A percentile compares a stretch with the other conserved stretches of the same genome.
Conservation (phyloP, 2,888 invertebrate species). For the Eupeodes latifasciatus region DNA sequence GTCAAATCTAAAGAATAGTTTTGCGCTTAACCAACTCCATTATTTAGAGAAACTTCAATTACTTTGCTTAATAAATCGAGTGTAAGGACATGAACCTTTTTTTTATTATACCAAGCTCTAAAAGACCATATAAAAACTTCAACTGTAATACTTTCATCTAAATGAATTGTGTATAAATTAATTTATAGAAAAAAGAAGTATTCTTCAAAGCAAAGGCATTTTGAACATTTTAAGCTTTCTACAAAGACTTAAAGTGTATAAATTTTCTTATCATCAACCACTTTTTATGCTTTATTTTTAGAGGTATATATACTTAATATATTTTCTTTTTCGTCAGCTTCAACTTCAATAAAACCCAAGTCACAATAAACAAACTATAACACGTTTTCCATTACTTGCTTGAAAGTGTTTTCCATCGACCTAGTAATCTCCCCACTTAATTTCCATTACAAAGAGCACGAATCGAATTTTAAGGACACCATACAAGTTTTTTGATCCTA, state of each 20-base stretch:
- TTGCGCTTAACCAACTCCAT: too few species aligned
- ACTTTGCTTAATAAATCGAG: accelerated
- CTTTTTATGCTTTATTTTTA: neutral
- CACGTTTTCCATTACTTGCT: neutral
- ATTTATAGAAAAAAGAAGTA: too few species aligned
- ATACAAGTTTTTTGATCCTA: too few species aligned
- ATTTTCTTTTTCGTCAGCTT: neutral
- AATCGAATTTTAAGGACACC: neutral
- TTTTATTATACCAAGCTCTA: too few species aligned
- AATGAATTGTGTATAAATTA: too few species aligned
- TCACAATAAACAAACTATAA: neutral
- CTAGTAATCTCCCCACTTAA: neutral
- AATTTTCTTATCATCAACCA: neutral
- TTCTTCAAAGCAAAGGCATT: too few species aligned
- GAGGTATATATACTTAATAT: neutral
- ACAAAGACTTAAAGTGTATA: too few species aligned
- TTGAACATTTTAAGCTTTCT: too few species aligned
- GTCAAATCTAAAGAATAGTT: too few species aligned
- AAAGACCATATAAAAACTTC: too few species aligned
- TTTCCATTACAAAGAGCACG: neutral
- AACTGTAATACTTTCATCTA: too few species aligned
- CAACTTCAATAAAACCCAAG: neutral
- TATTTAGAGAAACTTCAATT: too few species aligned
- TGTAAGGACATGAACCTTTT: accelerated
- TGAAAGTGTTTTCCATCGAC: neutral